Evolutionary conservation across 2,113 vertebrate genomes (phyloP), one percentile per base, ranked within the genome.

Genomic region (Neopipo cinnamomea): DNA sequence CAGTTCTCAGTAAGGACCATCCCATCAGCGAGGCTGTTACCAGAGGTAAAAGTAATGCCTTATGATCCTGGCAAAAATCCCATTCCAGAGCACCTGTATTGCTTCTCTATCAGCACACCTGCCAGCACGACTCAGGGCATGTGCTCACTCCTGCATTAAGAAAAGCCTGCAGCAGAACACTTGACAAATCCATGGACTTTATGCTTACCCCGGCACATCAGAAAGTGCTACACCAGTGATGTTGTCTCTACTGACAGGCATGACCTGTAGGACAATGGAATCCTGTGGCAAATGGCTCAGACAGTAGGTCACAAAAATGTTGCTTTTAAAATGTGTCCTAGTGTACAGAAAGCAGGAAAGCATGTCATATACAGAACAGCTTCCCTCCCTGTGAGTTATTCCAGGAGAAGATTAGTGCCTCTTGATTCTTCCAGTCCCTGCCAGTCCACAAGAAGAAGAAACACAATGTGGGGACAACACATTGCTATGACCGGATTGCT

Each of bases 41-140:
- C 73, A 72, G 62, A 21, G 87, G 84, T 90, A 62, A 88, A 78
- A 39, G 53, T 87, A 81, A 76, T 68, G 66, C 94, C 85, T 93
- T 66, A 11, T 33, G 59, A 41, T 7, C 20, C 39, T 56, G 70
- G 91, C 39, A 8, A 13, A 93, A 88, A 86, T 92, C 62, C 59
- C 76, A 61, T 92, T 93, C 88, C 92, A 80, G 93, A 88, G 83
- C 78, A 73, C 76, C 91, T 72, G 53, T 65, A 49, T 72, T 67
- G n/a, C 67, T 22, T 66, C 3, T 5, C 30, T 73, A 91, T 89
- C 83, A 93, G 87, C 92, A 74, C 91, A 94, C 93, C 88, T 95
- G 72, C 75, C 65, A 1, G 15, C 15, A 3, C 16, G 14, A 93
- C 80, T 89, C 67, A 31, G 6, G 28, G 42, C 3, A 2, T 50